A percentile compares a stretch with the other conserved stretches of the same genome.
Conservation (phyloP, 53 echinoderm and acorn worm species). For the Luidia sarsii region DNA sequence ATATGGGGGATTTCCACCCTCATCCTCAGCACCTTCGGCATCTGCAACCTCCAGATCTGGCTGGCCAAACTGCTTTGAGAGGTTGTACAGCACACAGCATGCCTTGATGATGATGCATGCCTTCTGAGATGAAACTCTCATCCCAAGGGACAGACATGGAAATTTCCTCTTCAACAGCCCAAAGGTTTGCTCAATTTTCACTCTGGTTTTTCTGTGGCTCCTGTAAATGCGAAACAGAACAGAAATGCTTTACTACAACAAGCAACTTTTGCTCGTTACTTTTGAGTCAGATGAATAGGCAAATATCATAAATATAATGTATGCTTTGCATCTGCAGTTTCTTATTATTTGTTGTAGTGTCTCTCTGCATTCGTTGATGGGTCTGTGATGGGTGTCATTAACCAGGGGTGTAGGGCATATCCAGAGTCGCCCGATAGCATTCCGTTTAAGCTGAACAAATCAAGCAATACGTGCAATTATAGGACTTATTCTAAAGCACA, state of each 20-base stretch:
- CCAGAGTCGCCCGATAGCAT: background rate
- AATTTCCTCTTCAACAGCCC: conserved; percentile 30
- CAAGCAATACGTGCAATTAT: too few relatives aligned
- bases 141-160: conserved; percentile 20
- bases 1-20: background rate
- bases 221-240: background rate
- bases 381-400: conserved; percentile 2
- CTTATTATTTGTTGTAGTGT: background rate
- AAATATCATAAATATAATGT: too few relatives aligned
- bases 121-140: conserved; percentile 6
- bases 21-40: background rate
- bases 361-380: background rate
- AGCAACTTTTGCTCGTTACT: too few relatives aligned
- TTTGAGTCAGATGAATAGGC: too few relatives aligned
- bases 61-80: conserved; percentile 9
- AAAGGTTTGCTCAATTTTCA: conserved; percentile 7
- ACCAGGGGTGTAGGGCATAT: background rate
- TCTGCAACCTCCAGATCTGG: conserved; percentile 3
- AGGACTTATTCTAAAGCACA: too few relatives aligned
- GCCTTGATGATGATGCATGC: conserved; percentile 19
- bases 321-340: too few relatives aligned
- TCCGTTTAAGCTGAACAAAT: background rate
- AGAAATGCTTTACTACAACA: too few relatives aligned
- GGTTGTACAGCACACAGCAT: conserved; percentile 3
- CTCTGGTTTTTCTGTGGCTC: conserved; percentile 6